Base-by-base conservation (phyloP, 1,140 invertebrate genomes). In the Drosophila leontia region DNA sequence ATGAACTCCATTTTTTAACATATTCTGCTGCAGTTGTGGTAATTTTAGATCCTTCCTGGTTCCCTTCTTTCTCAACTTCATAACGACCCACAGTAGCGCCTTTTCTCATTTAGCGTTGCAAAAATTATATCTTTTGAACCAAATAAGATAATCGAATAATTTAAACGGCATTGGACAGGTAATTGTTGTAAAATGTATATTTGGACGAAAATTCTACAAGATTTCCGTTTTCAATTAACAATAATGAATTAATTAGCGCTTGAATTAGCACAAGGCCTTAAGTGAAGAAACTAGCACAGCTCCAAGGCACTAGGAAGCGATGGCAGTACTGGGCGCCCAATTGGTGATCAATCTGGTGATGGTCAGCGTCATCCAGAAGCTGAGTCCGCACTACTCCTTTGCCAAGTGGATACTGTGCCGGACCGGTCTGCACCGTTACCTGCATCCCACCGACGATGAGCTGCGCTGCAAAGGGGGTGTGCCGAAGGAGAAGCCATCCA, bases 401-500 rank as follows among this genome's bases (percentile, higher is more conserved):
- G 98, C 97, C 62, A 95, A 97, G 93, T 99, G 97, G 98, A 92
- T 99, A 29, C 93, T 99, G 45, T 98, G 97, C 92, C 96, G 96
- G 17, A 97, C 97, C 51, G 97, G 97, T 35, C 94, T 99, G 8
- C 94, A 96, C 60, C 94, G 98, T 32, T 99, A 97, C 94, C 94
- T 99, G 37, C 98, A 99, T 94, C 98, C 98, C 3, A 97, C 97
- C 42, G 96, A 99, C 93, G 96, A 96, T 85, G 97, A 99, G 90
- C 93, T 99, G 50, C 96, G 96, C 91, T 94, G 94, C 57, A 93
- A 98, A 50, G 97, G 97, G 37, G 96, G 96, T 48, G 94, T 97
- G 45, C 95, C 94, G 51, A 96, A 96, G 92, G 95, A 95, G 75
- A 96, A 95, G 93, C 92, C 93, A 3, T 95, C 95, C 59, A 95